A percentile compares a stretch with the other conserved stretches of the same genome.
Evolutionary conservation across 2,888 invertebrate species (phyloP).

Genomic region (Euphydryas editha): DNA sequence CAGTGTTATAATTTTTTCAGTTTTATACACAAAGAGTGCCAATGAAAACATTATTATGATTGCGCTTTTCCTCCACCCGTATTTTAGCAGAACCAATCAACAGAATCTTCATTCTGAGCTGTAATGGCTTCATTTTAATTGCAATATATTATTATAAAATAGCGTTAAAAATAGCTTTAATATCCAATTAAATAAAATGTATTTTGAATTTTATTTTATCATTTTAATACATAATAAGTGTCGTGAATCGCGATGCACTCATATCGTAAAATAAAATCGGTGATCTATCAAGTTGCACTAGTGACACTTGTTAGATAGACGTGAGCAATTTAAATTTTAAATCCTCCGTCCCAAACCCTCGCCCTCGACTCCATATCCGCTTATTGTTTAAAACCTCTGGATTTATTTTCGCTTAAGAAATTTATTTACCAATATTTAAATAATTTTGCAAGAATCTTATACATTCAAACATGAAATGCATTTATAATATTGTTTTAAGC

Average conservation of each 20-base stretch:
- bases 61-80: too few relatives aligned
- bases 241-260: conserved; percentile 43
- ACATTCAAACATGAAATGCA: neutral
- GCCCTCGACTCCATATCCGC: conserved; percentile 20
- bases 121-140: too few relatives aligned
- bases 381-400: conserved; percentile 32
- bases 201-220: too few relatives aligned
- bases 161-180: too few relatives aligned
- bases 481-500: too few relatives aligned
- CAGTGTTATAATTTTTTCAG: too few relatives aligned
- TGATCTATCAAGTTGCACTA: conserved; percentile 73
- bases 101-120: too few relatives aligned
- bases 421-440: conserved; percentile 14
- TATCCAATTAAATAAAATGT: too few relatives aligned
- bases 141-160: too few relatives aligned
- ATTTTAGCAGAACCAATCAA: too few relatives aligned
- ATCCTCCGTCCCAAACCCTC: conserved; percentile 39
- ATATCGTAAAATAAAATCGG: conserved; percentile 61
- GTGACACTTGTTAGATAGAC: conserved; percentile 67
- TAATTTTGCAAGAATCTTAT: neutral
- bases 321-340: conserved; percentile 74
- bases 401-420: conserved; percentile 22
- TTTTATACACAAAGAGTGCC: too few relatives aligned
- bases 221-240: conserved; percentile 32
- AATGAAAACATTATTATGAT: too few relatives aligned